Evolutionary conservation across 92 coral and sea anemone species (phyloP).

Genomic region (Epizoanthus stellaris): DNA sequence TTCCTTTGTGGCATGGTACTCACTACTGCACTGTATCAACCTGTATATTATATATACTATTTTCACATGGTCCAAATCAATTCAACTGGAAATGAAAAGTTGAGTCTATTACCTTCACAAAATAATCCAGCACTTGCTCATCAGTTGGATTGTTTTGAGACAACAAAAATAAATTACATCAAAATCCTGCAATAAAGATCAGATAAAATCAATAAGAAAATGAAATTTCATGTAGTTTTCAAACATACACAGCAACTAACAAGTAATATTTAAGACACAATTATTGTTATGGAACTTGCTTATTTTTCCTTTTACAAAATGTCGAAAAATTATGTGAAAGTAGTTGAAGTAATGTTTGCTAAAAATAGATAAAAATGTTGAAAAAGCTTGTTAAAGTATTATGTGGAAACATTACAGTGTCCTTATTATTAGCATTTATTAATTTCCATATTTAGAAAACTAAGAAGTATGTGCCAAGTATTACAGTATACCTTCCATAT

Average conservation of each 20-base stretch:
- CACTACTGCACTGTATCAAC: no score
- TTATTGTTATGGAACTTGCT: background rate
- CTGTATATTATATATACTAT: background rate
- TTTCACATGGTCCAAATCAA: no score
- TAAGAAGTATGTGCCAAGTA: background rate
- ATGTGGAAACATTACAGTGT: background rate
- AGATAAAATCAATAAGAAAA: background rate
- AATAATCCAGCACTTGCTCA: slow-evolving; percentile 41
- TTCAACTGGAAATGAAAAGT: background rate
- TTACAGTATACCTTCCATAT: slow-evolving; percentile 39
- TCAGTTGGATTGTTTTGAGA: slow-evolving; percentile 46
- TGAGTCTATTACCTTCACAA: slow-evolving; percentile 30
- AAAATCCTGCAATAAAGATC: slow-evolving; percentile 47
- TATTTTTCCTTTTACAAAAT: background rate
- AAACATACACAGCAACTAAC: background rate
- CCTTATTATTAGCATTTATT: background rate
- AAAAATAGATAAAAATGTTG: background rate
- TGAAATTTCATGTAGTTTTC: background rate
- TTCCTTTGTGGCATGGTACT: no score
- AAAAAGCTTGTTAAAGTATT: slow-evolving; percentile 2
- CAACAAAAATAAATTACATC: slow-evolving; percentile 51
- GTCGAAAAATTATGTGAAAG: background rate
- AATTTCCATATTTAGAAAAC: background rate
- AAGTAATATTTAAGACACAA: background rate
- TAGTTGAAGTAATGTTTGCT: background rate